A percentile compares a stretch with the other conserved stretches of the same genome.
Conservation (phyloP, 2,797 vertebrate species). For the Lophius americanus region DNA sequence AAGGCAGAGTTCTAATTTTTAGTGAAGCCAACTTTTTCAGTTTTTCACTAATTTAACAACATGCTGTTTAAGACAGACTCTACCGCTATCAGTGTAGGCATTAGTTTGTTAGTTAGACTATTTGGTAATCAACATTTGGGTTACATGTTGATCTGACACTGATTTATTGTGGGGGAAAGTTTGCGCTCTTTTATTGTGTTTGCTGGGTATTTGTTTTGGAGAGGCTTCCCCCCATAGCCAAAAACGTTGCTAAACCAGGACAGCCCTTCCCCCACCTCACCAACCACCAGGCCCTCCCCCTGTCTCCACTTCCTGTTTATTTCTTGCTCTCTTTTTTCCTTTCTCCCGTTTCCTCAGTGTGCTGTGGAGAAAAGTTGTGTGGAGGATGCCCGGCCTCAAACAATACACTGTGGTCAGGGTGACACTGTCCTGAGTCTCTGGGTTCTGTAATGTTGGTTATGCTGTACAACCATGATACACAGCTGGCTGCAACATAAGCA, state of each 20-base stretch:
- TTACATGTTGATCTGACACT: conserved; percentile 18
- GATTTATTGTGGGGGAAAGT: conserved; percentile 43
- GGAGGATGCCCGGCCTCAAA: conserved; percentile 53
- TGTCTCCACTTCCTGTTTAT: conserved; percentile 79
- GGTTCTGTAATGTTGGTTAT: conserved; percentile 16
- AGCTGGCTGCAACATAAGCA: neutral
- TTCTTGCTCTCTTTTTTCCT: conserved; percentile 57
- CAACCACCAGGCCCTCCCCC: conserved; percentile 51
- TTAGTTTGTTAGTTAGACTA: conserved; percentile 2
- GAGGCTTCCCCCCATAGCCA: conserved; percentile 29
- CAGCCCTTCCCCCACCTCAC: conserved; percentile 63
- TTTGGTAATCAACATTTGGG: conserved; percentile 2
- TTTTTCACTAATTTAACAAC: neutral
- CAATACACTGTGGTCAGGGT: conserved; percentile 55
- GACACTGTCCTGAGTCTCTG: conserved; percentile 46
- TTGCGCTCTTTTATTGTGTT: conserved; percentile 46
- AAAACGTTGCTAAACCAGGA: conserved; percentile 53
- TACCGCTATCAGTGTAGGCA: conserved; percentile 8
- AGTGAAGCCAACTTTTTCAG: neutral
- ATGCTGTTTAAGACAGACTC: neutral
- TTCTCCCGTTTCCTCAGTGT: conserved; percentile 60
- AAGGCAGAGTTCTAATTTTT: neutral
- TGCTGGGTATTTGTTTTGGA: conserved; percentile 68
- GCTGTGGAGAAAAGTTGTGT: conserved; percentile 48
- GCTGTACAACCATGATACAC: neutral